Percentiles rank a stretch among this genome's conserved stretches.
Evolutionary conservation across 2,797 vertebrate genomes (phyloP).

Genomic region (Mionectes olivaceus): DNA sequence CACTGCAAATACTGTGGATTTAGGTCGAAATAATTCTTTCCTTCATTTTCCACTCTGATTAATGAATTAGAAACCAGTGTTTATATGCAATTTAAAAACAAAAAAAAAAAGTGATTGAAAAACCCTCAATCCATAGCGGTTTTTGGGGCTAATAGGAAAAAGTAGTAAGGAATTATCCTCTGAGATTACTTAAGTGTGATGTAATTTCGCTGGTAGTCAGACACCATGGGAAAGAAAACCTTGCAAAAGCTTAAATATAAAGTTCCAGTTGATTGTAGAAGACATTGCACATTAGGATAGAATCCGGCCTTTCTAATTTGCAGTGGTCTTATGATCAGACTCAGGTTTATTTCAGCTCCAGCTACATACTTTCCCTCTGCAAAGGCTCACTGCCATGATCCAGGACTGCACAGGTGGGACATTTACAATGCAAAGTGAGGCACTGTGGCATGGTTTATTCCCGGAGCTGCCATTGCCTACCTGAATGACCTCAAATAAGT

Average conservation of each 20-base stretch:
- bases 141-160: not conserved
- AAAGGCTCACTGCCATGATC: not conserved
- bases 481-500: constrained; percentile 24
- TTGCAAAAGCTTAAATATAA: constrained; percentile 48
- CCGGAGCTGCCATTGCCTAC: constrained; percentile 17
- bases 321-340: constrained; percentile 53
- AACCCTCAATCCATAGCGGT: not conserved
- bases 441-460: constrained; percentile 10
- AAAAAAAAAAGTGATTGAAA: not conserved
- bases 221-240: constrained; percentile 22
- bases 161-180: not conserved
- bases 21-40: not conserved
- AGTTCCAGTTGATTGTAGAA: constrained; percentile 35
- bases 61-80: not conserved
- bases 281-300: constrained; percentile 31
- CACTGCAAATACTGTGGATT: not conserved
- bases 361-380: not conserved
- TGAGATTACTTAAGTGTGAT: constrained; percentile 26
- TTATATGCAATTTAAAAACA: not conserved
- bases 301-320: constrained; percentile 43
- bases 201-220: constrained; percentile 45
- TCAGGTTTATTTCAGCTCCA: constrained; percentile 28
- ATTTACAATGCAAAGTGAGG: constrained; percentile 36
- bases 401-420: constrained; percentile 28
- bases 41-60: not conserved